phyloP scores from a whole-genome alignment of 2,797 vertebrate species.

The Galago senegalensis region DNA sequence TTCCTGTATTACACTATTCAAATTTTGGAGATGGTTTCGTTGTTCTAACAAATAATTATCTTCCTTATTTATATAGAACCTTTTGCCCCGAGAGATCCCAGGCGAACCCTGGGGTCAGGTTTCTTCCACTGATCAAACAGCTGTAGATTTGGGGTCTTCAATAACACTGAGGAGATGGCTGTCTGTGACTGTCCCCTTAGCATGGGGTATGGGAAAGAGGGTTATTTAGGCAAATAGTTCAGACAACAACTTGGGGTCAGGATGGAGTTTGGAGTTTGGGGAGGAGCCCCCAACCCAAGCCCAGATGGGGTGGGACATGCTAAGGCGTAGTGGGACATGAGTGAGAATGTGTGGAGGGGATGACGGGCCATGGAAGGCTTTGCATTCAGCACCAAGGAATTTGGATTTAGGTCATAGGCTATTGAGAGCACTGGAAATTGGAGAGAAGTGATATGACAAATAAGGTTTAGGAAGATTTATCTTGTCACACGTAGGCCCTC shows the following conservation, averaged over 20 bases:
- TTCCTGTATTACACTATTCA: not conserved
- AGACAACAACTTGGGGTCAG: not conserved
- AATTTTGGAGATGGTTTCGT: not conserved
- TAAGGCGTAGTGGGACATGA: not conserved
- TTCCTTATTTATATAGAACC: not conserved
- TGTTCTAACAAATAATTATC: not conserved
- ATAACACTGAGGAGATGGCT: not conserved
- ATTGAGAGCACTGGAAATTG: not conserved
- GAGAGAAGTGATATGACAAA: not conserved
- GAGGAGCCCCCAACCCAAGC: not conserved
- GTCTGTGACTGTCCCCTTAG: not conserved
- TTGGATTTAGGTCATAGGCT: not conserved
- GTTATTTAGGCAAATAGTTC: not conserved
- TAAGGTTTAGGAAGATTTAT: not conserved
- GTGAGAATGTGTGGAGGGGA: not conserved
- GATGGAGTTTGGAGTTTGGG: not conserved
- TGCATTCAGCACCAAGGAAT: not conserved
- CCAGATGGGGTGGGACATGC: not conserved
- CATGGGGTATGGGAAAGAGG: not conserved
- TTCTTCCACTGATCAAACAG: not conserved
- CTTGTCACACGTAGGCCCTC: not conserved
- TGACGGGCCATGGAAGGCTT: not conserved
- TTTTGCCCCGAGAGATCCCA: not conserved
- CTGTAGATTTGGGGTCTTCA: not conserved
- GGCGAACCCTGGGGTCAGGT: not conserved